Conservation (phyloP, 1,140 invertebrate genomes). For the Formica selysi region DNA sequence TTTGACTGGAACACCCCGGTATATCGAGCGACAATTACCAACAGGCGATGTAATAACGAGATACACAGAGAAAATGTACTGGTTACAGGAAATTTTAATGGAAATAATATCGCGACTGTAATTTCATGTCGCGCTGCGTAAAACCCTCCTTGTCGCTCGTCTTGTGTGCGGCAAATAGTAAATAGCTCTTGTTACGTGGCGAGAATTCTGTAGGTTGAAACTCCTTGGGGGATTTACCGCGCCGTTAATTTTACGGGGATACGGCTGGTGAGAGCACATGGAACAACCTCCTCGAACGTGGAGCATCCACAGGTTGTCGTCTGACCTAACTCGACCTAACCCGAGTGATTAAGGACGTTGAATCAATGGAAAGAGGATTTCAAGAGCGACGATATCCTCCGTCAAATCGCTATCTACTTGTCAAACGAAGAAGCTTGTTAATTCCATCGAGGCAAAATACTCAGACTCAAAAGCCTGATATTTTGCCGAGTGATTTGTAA, state of each 20-base stretch:
- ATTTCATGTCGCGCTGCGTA: not conserved
- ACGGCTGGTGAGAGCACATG: conserved; percentile 29
- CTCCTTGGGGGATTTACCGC: conserved; percentile 38
- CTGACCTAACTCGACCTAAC: conserved; percentile 48
- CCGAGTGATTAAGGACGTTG: conserved; percentile 61
- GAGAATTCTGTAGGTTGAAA: conserved; percentile 53
- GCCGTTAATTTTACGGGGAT: conserved; percentile 61
- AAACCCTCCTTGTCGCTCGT: not conserved
- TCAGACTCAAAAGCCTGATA: not conserved
- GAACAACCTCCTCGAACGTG: conserved; percentile 60
- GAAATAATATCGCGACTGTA: not conserved
- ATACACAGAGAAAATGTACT: not conserved
- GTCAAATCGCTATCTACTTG: conserved; percentile 39
- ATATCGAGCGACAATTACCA: not conserved
- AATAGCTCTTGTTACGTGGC: conserved; percentile 29
- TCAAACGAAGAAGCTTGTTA: not conserved
- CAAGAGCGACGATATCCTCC: conserved; percentile 3
- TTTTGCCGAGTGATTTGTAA: conserved; percentile 17
- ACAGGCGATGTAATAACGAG: not conserved
- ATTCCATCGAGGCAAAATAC: not conserved
- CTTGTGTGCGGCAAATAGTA: conserved; percentile 28
- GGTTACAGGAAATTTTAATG: not conserved
- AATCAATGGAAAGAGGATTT: conserved; percentile 34
- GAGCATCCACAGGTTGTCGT: conserved; percentile 68
- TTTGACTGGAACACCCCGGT: not conserved